These are phyloP conservation scores for Dilophus febrilis DNA, from an alignment of 2,888 invertebrate species.

Conservation along the genomic window DNA sequence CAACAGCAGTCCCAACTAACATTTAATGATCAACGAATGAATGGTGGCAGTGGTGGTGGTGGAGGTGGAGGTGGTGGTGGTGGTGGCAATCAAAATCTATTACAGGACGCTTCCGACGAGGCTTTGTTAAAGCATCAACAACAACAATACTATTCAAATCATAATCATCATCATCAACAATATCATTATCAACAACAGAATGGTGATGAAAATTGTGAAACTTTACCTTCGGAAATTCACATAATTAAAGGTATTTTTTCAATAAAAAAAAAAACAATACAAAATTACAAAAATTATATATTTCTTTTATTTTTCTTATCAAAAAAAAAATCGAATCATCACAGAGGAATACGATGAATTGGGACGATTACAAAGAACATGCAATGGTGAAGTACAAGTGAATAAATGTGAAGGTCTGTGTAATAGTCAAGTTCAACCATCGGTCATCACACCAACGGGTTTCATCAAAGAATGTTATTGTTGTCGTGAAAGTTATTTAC, in stretches of 20 bases:
- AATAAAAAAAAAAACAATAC: no score
- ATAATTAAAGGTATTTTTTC: conserved; percentile 62
- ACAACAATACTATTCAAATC: no score
- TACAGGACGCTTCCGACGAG: no score
- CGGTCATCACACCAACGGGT: conserved; percentile 72
- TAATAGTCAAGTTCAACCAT: conserved; percentile 81
- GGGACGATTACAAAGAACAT: conserved; percentile 68
- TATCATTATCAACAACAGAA: conserved; percentile 5
- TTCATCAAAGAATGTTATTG: conserved; percentile 90
- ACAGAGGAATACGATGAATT: conserved; percentile 76
- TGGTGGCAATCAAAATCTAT: no score
- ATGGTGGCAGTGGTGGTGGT: not conserved
- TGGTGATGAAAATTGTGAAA: conserved; percentile 69
- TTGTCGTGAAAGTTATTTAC: conserved; percentile 72
- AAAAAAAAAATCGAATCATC: conserved; percentile 9
- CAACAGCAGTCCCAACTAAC: no score
- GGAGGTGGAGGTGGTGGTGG: not conserved
- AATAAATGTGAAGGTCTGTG: conserved; percentile 91
- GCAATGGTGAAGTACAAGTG: conserved; percentile 76
- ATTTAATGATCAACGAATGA: no score
- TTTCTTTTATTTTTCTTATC: not conserved
- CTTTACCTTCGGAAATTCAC: conserved; percentile 70
- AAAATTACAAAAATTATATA: conserved; percentile 32
- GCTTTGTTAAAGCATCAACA: no score
- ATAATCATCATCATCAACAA: no score